These are phyloP conservation scores for Corythoichthys intestinalis DNA, from an alignment of 2,113 vertebrate genomes.

Conservation along the genomic window DNA sequence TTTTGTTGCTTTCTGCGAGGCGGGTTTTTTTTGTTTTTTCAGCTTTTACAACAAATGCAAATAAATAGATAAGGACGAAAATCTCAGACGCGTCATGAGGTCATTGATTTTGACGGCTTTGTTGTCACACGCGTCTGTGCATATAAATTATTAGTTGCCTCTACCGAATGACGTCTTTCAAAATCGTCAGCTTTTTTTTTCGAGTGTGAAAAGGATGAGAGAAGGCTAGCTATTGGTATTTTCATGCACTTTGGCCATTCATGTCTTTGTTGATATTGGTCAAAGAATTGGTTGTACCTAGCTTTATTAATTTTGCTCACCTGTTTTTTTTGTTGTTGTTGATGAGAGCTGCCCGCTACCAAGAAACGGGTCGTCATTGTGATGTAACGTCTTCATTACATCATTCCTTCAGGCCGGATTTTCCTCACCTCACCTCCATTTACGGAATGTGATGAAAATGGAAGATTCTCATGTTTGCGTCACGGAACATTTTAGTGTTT, in stretches of 20 bases:
- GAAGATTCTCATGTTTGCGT: no score
- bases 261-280: not conserved
- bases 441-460: no score
- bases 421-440: not conserved
- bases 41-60: not conserved
- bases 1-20: not conserved
- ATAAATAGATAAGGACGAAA: not conserved
- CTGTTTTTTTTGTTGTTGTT: not conserved
- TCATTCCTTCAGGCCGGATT: not conserved
- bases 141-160: not conserved
- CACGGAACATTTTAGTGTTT: no score
- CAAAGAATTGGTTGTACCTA: not conserved
- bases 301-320: not conserved
- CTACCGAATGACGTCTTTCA: not conserved
- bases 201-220: not conserved
- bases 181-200: not conserved
- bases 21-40: not conserved
- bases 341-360: not conserved
- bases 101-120: slow-evolving; percentile 8
- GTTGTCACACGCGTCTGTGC: slow-evolving; percentile 1
- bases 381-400: not conserved
- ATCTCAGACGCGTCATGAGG: slow-evolving; percentile 12
- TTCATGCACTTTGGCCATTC: not conserved
- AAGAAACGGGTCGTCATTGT: not conserved
- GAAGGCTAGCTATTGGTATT: not conserved